Percentiles rank a stretch among this genome's conserved stretches.
These are phyloP conservation scores for Greenwoodochromis staneri DNA, from an alignment of 2,113 vertebrate species.

Conservation along the genomic window DNA sequence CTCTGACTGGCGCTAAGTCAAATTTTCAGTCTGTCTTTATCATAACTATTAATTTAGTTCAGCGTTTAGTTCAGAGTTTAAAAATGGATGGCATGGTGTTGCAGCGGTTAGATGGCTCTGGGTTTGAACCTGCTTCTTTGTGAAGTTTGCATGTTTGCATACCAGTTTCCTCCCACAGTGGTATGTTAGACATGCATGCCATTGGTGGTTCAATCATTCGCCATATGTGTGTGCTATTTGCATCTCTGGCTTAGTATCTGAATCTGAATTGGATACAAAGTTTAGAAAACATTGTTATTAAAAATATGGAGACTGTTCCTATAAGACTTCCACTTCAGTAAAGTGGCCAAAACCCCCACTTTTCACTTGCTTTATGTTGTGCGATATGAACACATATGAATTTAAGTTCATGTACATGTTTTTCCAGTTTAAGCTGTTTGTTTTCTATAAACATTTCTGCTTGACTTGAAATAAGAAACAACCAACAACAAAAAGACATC, in stretches of 20 bases:
- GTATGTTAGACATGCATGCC: rapidly evolving
- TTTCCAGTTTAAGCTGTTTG: background rate
- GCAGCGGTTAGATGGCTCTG: background rate
- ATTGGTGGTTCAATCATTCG: background rate
- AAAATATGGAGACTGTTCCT: background rate
- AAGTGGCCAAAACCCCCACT: background rate
- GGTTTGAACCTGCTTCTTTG: background rate
- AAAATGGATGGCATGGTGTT: rapidly evolving
- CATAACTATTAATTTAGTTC: background rate
- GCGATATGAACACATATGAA: background rate
- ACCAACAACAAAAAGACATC: slow-evolving; percentile 70
- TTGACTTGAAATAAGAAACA: slow-evolving; percentile 29
- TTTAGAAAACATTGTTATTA: background rate
- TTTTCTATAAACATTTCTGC: background rate
- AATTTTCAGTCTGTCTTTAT: background rate
- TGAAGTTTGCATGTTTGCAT: background rate
- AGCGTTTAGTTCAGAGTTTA: background rate
- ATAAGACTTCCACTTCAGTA: background rate
- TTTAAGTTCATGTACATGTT: background rate
- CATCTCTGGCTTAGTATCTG: background rate
- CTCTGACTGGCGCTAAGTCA: background rate
- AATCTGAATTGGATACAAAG: background rate
- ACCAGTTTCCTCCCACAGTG: background rate
- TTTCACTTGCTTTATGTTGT: background rate
- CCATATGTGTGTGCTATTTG: background rate